Evolutionary conservation across 2,113 vertebrate species (phyloP).

Genomic region (Aythya baeri): DNA sequence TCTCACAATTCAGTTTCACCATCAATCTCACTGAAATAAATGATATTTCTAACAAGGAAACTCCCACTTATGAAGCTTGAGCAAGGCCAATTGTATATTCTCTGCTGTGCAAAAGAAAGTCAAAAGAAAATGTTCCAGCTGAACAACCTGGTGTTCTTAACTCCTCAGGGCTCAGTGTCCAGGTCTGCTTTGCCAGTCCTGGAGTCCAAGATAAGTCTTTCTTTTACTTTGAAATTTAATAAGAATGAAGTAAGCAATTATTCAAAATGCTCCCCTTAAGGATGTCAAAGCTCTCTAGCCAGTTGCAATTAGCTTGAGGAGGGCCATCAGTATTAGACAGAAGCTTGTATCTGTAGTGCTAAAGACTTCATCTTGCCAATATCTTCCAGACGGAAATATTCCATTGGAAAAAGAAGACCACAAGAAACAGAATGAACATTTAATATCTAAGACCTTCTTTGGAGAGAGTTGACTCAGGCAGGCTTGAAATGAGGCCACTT

Average conservation of each 20-base stretch:
- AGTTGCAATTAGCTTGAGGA: neutral
- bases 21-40: neutral
- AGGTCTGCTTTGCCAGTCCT: neutral
- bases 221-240: slow-evolving; percentile 13
- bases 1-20: neutral
- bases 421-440: neutral
- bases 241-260: neutral
- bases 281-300: neutral
- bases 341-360: neutral
- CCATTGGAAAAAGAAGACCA: neutral
- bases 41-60: neutral
- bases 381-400: neutral
- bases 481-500: neutral
- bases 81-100: neutral
- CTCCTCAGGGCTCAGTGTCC: neutral
- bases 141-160: neutral
- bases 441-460: neutral
- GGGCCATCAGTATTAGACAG: neutral
- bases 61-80: neutral
- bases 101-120: neutral
- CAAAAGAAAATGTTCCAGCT: neutral
- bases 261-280: slow-evolving; percentile 3
- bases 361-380: neutral
- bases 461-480: neutral
- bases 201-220: slow-evolving; percentile 2